phyloP scores from a whole-genome alignment of 2,113 vertebrate genomes.

The Xiphias gladius region DNA sequence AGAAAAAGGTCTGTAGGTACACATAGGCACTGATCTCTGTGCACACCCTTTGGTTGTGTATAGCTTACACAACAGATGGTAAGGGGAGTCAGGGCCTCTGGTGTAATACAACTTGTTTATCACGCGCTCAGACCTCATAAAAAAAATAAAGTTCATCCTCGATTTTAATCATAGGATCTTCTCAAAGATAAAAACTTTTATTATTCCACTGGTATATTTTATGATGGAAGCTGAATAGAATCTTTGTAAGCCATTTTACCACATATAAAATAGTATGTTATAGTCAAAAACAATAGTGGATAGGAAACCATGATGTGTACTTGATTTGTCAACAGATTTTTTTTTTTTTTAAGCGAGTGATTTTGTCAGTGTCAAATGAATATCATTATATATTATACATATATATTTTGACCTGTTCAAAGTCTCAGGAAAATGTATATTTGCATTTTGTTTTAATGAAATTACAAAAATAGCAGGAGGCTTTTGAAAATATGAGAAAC shows the following conservation, averaged over 20 bases:
- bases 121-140: conserved; percentile 24
- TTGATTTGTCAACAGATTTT: no score
- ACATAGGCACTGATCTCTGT: background rate
- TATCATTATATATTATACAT: background rate
- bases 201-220: background rate
- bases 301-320: background rate
- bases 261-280: background rate
- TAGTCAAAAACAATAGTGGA: no score
- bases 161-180: conserved; percentile 22
- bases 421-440: background rate
- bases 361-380: background rate
- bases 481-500: background rate
- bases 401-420: background rate
- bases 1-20: background rate
- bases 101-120: conserved; percentile 40
- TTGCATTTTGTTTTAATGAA: background rate
- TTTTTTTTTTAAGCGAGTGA: background rate
- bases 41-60: background rate
- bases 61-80: conserved; percentile 38
- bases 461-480: background rate
- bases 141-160: conserved; percentile 16
- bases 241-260: background rate
- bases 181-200: background rate
- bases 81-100: conserved; percentile 1
- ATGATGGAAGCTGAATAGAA: background rate